Conservation (phyloP, 1,140 invertebrate genomes). For the Drosophila asahinai region DNA sequence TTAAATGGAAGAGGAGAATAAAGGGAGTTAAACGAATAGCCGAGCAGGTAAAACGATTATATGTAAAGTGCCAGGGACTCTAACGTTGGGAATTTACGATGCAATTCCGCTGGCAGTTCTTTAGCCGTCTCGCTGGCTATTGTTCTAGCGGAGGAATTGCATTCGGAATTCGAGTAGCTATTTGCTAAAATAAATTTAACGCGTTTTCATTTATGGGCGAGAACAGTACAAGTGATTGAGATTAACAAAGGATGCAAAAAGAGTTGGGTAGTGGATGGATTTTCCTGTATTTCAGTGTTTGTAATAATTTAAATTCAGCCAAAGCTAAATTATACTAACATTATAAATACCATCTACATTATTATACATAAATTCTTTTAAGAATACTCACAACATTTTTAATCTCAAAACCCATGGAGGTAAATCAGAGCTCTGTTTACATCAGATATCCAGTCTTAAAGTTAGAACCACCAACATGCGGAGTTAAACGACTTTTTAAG, state of each 20-base stretch:
- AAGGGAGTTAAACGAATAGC: background rate
- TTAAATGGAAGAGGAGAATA: background rate
- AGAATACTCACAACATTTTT: too few species aligned
- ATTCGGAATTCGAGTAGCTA: constrained; percentile 4
- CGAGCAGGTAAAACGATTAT: constrained; percentile 22
- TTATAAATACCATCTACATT: too few species aligned
- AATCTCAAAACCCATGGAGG: too few species aligned
- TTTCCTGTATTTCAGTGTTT: background rate
- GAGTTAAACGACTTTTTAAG: background rate
- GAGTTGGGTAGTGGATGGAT: too few species aligned
- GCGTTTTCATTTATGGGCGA: background rate
- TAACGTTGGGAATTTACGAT: constrained; percentile 23
- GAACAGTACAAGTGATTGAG: background rate
- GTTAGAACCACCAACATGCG: too few species aligned
- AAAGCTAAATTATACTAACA: too few species aligned
- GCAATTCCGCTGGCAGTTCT: constrained; percentile 18
- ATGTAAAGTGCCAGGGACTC: constrained; percentile 7
- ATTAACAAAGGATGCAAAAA: background rate
- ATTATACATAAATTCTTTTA: too few species aligned
- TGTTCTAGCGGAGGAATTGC: constrained; percentile 3
- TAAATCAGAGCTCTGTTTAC: too few species aligned
- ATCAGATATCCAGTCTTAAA: background rate
- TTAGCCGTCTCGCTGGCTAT: background rate
- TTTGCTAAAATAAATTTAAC: background rate
- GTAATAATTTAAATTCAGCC: too few species aligned